These are phyloP conservation scores for Paramisgurnus dabryanus DNA, from an alignment of 2,113 vertebrate species.

Conservation along the genomic window DNA sequence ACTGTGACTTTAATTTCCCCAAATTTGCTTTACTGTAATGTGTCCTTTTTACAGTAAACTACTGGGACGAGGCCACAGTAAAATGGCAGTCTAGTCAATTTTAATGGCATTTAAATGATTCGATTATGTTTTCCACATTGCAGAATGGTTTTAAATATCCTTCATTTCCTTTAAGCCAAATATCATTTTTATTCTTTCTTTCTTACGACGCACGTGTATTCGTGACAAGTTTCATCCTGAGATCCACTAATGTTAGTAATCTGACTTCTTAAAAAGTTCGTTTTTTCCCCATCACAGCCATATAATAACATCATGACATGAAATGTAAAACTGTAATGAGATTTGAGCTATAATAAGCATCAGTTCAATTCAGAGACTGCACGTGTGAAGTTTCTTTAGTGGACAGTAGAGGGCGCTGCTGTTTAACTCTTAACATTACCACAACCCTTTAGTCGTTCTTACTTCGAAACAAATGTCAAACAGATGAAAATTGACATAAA, in stretches of 20 bases:
- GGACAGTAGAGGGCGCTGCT: conserved; percentile 64
- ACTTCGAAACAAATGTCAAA: conserved; percentile 34
- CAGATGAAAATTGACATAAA: conserved; percentile 11
- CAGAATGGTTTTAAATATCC: neutral
- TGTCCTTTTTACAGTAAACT: too few species aligned
- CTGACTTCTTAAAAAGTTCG: neutral
- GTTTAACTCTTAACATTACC: too few species aligned
- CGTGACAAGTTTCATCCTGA: neutral
- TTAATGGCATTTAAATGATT: too few species aligned
- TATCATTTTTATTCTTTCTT: neutral
- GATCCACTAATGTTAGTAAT: neutral
- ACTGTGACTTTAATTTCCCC: too few species aligned
- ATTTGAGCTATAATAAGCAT: neutral
- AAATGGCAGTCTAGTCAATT: too few species aligned
- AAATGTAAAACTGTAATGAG: conserved; percentile 13
- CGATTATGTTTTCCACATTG: too few species aligned
- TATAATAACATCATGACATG: conserved; percentile 9
- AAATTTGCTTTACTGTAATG: too few species aligned
- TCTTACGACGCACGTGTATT: neutral
- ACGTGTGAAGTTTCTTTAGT: neutral
- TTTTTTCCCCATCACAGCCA: conserved; percentile 17
- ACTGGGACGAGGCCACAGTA: too few species aligned
- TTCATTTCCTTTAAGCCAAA: neutral
- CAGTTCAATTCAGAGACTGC: neutral
- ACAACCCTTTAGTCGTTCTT: conserved; percentile 44